Base-by-base conservation (phyloP, 2,113 vertebrate species). In the Scolopax mira region DNA sequence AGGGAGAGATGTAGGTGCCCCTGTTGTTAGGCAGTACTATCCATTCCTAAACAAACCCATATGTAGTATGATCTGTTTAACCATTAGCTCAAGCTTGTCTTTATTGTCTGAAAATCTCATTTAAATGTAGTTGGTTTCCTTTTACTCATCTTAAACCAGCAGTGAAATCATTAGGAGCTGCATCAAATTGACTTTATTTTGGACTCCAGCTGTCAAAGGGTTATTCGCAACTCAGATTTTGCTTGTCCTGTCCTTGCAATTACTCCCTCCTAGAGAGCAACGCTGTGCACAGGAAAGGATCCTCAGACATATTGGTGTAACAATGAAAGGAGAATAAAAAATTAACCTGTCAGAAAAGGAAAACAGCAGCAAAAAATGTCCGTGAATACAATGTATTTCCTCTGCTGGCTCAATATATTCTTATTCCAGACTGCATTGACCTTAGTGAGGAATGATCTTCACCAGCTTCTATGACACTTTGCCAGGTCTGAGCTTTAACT, bases 401-500 rank as follows among this genome's bases (percentile, higher is more conserved):
- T 89, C 37, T 91, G 70, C 62, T 94, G 51, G 51, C 51, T 95
- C 79, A 92, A 67, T 94, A 83, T 85, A 89, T 93, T 93, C 65
- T 90, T 84, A 85, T 91, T 92, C 71, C 80, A 78, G 62, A 92
- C 74, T 82, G 28, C 46, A 80, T 25, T 93, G 90, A 95, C 93
- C 79, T 92, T 90, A 85, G 46, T 93, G 86, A 93, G 80, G 86
- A 96, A 96, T 93, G 69, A 90, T 89, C 35, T 92, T 73, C 51
- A 73, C 74, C 24, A 58, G 41, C 91, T 91, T 92, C 85, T 95
- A 5, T 94, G 85, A 75, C 70, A 79, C 14, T 41, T 91, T 82
- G 41, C 79, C 23, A 41, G 33, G 33, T 84, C 64, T 89, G 73
- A 87, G 61, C 37, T 70, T 84, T 94, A 93, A 49, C 58, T 46